Base-by-base conservation (phyloP, 92 coral and sea anemone genomes). In the Epizoanthus rinbou region DNA sequence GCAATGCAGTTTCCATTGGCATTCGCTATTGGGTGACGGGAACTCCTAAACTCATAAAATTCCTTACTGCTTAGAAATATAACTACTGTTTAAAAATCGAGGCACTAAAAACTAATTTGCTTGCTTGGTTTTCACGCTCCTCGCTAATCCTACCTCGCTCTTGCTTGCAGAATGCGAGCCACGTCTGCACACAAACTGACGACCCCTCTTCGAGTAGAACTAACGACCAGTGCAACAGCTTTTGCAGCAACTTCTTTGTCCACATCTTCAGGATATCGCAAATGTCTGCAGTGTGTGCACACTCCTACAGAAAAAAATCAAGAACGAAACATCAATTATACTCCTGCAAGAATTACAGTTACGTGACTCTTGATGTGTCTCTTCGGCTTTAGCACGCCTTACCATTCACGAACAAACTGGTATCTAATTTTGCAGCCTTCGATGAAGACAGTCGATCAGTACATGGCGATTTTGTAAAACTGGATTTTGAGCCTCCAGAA, bases 161-260 rank as follows among this genome's bases (percentile, higher is more conserved):
- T 78, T 63, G 59, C 71, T 62, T 62, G 58, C 69, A 78, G 82
- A 78, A 78, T 62, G 21, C 47, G 15, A 17, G 70, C 71, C 9
- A 78, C 82, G n/a, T 60, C 8, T 11, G 82, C 45, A 57, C 82
- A 78, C n/a, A 78, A 47, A 47, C 70, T 22, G 21, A 78, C 82
- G 4, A 78, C 41, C 15, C 82, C 82, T 78, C 17, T 60, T n/a
- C 69, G 70, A n/a, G 82, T 78, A 10, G 63, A 14, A 8, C 15
- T 13, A 15, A 78, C 82, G 22, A 78, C 82, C 21, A 78, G 17
- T n/a, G 58, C 60, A 39, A 78, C 82, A 4, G 82, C 82, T 45
- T 39, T 78, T 4, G 82, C 59, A 3, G 82, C 82, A 39, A 78
- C 62, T 11, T 41, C 82, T 62, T 78, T 62, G 66, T 63, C 58